These are phyloP conservation scores for Polia nebulosa DNA, from an alignment of 2,888 invertebrate genomes.

Conservation along the genomic window DNA sequence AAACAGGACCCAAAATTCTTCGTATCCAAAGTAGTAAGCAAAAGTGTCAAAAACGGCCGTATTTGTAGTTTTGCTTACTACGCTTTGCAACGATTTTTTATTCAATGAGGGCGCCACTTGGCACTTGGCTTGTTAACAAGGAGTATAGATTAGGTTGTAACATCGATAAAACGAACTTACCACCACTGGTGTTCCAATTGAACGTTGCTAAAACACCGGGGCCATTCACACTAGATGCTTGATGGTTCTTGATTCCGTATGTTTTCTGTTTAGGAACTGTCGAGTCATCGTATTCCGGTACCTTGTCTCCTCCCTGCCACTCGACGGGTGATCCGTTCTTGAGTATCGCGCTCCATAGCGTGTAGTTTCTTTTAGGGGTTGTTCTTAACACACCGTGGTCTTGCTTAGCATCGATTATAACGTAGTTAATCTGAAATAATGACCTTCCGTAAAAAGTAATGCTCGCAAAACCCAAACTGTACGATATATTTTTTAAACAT, in stretches of 20 bases:
- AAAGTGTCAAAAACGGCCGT: no score
- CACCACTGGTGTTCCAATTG: slow-evolving; percentile 70
- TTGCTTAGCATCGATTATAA: slow-evolving; percentile 44
- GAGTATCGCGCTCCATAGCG: slow-evolving; percentile 63
- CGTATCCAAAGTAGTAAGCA: no score
- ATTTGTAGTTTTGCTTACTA: no score
- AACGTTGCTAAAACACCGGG: slow-evolving; percentile 43
- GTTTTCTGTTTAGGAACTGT: slow-evolving; percentile 30
- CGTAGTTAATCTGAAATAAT: slow-evolving; percentile 58
- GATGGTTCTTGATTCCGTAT: slow-evolving; percentile 59
- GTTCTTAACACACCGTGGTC: slow-evolving; percentile 43
- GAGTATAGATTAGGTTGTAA: not conserved
- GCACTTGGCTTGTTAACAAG: no score
- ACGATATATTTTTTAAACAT: no score
- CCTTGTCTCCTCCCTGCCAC: slow-evolving; percentile 44
- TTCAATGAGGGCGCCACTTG: no score
- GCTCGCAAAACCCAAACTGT: no score
- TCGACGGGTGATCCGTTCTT: slow-evolving; percentile 39
- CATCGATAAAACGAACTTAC: slow-evolving; percentile 68
- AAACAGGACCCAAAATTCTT: no score
- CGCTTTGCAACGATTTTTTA: no score
- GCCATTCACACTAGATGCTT: not conserved
- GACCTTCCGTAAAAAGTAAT: not conserved
- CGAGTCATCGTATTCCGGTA: slow-evolving; percentile 38
- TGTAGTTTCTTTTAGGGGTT: slow-evolving; percentile 50